These are phyloP conservation scores for Mnemiopsis leidyi DNA, from an alignment of 37 sponge, comb jelly and placozoan genomes.

Conservation along the genomic window DNA sequence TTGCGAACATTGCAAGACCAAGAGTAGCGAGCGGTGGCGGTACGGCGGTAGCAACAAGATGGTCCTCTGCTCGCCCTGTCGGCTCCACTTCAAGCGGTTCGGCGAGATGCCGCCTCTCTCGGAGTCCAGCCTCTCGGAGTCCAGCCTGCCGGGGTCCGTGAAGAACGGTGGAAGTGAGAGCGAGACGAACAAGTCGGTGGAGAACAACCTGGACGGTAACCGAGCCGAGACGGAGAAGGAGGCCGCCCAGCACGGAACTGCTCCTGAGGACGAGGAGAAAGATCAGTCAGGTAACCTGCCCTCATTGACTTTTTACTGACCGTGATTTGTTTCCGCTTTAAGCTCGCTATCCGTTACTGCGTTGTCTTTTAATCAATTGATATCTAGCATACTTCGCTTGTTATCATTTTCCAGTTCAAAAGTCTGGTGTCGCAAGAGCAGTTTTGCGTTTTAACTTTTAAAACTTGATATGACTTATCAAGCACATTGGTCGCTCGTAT, in stretches of 20 bases:
- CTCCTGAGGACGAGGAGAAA: constrained; percentile 17
- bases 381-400: not conserved
- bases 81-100: constrained; percentile 63
- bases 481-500: not conserved
- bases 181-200: constrained; percentile 22
- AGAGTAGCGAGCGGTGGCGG: constrained; percentile 35
- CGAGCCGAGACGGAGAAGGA: not conserved
- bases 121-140: constrained; percentile 49
- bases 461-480: not conserved
- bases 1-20: constrained; percentile 57
- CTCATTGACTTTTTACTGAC: too few relatives aligned
- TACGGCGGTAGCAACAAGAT: constrained; percentile 63
- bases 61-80: constrained; percentile 49
- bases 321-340: not conserved
- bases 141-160: constrained; percentile 24
- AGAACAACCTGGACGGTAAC: constrained; percentile 1
- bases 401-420: not conserved
- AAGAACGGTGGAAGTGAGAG: constrained; percentile 56
- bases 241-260: not conserved
- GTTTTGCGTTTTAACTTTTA: not conserved
- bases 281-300: constrained; percentile 37
- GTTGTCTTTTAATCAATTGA: not conserved
- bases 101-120: constrained; percentile 42
- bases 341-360: not conserved
- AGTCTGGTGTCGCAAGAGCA: not conserved